Evolutionary conservation across 2,113 vertebrate species (phyloP).

Genomic region (Siniperca knerii): DNA sequence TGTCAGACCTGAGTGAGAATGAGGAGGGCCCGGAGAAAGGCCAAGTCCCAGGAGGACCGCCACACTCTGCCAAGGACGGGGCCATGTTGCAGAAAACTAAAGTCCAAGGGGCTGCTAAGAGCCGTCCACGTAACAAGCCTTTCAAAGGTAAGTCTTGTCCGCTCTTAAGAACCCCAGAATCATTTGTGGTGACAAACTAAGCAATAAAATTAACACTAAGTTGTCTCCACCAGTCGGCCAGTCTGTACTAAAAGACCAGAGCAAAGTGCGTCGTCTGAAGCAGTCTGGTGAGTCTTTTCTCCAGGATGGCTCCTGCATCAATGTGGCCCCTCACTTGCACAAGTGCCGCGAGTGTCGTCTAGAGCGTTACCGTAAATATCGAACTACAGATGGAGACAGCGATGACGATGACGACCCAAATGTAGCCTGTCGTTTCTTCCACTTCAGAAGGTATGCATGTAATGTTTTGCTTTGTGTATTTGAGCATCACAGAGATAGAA

Average conservation of each 20-base stretch:
- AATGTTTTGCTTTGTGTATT: not conserved
- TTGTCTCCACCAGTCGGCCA: slow-evolving; percentile 88
- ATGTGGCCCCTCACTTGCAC: slow-evolving; percentile 97
- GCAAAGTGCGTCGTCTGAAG: slow-evolving; percentile 96
- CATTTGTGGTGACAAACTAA: not conserved
- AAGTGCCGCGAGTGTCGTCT: slow-evolving; percentile 98
- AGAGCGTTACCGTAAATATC: slow-evolving; percentile 96
- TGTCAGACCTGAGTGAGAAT: slow-evolving; percentile 96
- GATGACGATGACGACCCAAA: slow-evolving; percentile 93
- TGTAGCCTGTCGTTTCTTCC: slow-evolving; percentile 97
- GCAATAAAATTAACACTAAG: not conserved
- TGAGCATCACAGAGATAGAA: not conserved
- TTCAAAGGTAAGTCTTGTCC: slow-evolving; percentile 89
- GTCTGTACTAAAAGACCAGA: slow-evolving; percentile 96
- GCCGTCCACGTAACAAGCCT: slow-evolving; percentile 93
- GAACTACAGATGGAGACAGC: slow-evolving; percentile 89
- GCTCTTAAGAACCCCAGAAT: not conserved
- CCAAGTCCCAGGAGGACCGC: slow-evolving; percentile 62
- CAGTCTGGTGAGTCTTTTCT: slow-evolving; percentile 98
- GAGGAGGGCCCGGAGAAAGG: slow-evolving; percentile 91
- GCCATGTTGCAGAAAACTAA: slow-evolving; percentile 90
- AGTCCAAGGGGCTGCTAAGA: slow-evolving; percentile 88
- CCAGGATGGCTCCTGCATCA: slow-evolving; percentile 98
- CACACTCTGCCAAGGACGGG: slow-evolving; percentile 66
- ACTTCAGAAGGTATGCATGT: slow-evolving; percentile 92